These are phyloP conservation scores for Benthosema pterotum DNA, from an alignment of 2,797 vertebrate genomes.

Conservation along the genomic window DNA sequence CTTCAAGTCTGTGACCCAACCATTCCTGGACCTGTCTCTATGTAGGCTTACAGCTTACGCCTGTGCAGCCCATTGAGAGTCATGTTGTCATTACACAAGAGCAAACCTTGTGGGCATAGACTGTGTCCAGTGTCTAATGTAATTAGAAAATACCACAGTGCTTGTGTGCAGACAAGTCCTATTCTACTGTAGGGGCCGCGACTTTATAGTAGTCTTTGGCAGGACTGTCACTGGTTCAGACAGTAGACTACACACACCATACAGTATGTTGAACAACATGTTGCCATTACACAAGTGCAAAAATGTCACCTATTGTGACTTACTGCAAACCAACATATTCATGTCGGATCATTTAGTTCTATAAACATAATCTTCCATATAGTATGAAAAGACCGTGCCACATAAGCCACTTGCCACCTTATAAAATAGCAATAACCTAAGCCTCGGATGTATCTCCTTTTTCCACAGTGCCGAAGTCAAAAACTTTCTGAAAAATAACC, in stretches of 20 bases:
- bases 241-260: no score
- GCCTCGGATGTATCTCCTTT: slow-evolving; percentile 2
- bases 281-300: no score
- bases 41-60: no score
- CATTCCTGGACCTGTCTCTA: no score
- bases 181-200: slow-evolving; percentile 22
- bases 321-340: neutral
- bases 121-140: neutral
- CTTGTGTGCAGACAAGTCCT: no score
- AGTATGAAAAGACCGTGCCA: neutral
- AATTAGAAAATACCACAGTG: neutral
- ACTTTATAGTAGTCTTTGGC: slow-evolving; percentile 55
- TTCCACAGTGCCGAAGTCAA: slow-evolving; percentile 74
- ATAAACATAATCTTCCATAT: neutral
- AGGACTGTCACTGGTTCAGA: slow-evolving; percentile 24
- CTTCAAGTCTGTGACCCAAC: neutral
- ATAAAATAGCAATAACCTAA: neutral
- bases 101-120: neutral
- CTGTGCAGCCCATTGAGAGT: no score
- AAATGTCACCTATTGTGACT: neutral
- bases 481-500: slow-evolving; percentile 80
- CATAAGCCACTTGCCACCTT: neutral
- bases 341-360: neutral
- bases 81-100: neutral
- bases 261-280: no score